Percentiles rank a stretch among this genome's conserved stretches.
Conservation (phyloP, 1,140 invertebrate species). For the Drosophila suzukii region DNA sequence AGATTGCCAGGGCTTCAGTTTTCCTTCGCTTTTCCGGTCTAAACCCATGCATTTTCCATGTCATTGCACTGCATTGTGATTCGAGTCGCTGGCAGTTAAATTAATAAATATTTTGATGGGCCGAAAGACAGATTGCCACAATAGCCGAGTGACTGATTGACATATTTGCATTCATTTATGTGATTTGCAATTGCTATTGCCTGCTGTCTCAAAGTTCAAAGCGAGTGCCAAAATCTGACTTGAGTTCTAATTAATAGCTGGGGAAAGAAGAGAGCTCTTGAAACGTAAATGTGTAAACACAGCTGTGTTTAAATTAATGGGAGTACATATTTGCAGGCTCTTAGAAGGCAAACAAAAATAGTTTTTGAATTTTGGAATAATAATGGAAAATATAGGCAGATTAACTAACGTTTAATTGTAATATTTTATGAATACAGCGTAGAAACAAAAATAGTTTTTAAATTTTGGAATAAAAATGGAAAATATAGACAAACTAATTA, state of each 20-base stretch:
- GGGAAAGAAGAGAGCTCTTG: neutral
- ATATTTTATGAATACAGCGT: too few relatives aligned
- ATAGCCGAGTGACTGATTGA: conserved; percentile 25
- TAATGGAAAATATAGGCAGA: neutral
- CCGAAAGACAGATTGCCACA: neutral
- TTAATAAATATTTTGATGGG: conserved; percentile 44
- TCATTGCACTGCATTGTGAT: conserved; percentile 18
- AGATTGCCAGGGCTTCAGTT: conserved; percentile 3
- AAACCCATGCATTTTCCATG: neutral
- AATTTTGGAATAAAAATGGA: neutral
- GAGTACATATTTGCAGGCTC: neutral
- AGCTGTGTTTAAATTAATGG: conserved; percentile 1
- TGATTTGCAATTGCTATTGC: conserved; percentile 27
- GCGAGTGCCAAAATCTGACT: conserved; percentile 14
- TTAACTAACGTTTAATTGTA: too few relatives aligned
- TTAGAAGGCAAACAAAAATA: neutral
- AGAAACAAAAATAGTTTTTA: neutral
- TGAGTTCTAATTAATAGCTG: conserved; percentile 7
- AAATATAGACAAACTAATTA: neutral
- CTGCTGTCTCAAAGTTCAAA: conserved; percentile 1
- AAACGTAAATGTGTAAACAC: neutral
- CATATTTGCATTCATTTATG: conserved; percentile 60
- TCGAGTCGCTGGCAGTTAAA: conserved; percentile 20
- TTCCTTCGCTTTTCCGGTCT: neutral
- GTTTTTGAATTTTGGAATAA: neutral